Evolutionary conservation across 2,113 vertebrate genomes (phyloP), one percentile per base, ranked within the genome.

Genomic region (Machaerirhynchus nigripectus): DNA sequence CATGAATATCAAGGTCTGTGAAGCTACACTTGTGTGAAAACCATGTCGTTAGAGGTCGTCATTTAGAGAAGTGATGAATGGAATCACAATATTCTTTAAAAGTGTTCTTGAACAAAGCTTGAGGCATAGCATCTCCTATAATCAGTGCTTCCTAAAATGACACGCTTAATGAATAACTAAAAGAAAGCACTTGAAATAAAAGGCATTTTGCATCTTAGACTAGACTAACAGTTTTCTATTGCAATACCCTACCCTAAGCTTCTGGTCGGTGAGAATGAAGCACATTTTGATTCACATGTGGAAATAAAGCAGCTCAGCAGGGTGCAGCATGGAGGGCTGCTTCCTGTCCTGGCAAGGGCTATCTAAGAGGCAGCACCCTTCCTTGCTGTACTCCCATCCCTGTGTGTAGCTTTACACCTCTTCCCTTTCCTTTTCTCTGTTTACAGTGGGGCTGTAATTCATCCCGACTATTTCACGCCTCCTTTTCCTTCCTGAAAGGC

Each of bases 371-470:
- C 27, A 93, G 35, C 35, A 30, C 14, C 19, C 37, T 21, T 50
- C 63, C 71, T 26, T 61, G 59, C 24, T 52, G 2, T 16, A 4
- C 0, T 0, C 26, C 33, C 10, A 12, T 10, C 44, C 1, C 19
- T 5, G 2, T 26, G 11, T 3, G 16, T 1, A 49, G 47, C 17
- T 94, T 85, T 47, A 42, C 31, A 19, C 19, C 10, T 40, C 46
- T 78, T 60, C 61, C 50, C 27, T 63, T 86, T 24, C 55, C 23
- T 69, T 71, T 55, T 4, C 60, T 30, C 27, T 74, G 9, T 55
- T 94, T 63, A 47, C 12, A 14, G 7, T 18, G 52, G 37, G 87
- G 15, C 67, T 80, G 49, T 69, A 91, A 76, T 8, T 71, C 69
- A 82, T 21, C 60, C 53, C 8, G 13, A 19, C 21, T 46, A n/a